These are phyloP conservation scores for Myanophis thanlyinensis DNA, from an alignment of 2,113 vertebrate species.

Conservation along the genomic window DNA sequence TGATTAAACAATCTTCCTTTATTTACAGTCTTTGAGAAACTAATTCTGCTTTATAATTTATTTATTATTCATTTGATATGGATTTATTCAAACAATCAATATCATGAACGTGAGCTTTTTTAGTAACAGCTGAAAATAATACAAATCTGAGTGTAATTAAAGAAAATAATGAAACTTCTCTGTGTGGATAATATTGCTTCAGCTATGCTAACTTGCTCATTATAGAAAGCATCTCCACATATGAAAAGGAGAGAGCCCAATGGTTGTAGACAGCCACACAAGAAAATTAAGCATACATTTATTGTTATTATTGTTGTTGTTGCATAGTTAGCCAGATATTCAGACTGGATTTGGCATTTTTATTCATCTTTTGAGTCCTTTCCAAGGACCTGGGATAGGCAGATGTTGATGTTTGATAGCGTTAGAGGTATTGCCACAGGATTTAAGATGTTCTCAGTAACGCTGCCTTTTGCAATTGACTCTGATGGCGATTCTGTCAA, in stretches of 20 bases:
- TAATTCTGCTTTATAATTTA: conserved; percentile 42
- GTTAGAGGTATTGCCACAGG: neutral
- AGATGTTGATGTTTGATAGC: neutral
- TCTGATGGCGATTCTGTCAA: neutral
- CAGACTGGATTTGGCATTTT: neutral
- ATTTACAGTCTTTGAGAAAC: conserved; percentile 35
- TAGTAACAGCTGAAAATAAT: neutral
- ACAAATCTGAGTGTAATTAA: neutral
- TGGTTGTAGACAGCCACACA: neutral
- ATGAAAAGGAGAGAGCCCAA: neutral
- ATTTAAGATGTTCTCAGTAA: neutral
- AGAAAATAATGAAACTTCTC: neutral
- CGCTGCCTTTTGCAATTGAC: neutral
- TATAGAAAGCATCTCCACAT: neutral
- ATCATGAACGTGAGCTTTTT: conserved; percentile 13
- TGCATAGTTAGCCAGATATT: neutral
- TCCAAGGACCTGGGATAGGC: neutral
- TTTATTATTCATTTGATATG: conserved; percentile 40
- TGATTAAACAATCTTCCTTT: conserved; percentile 31
- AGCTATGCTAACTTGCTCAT: neutral
- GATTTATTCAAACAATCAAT: conserved; percentile 46
- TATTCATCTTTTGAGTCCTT: neutral
- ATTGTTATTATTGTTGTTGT: neutral
- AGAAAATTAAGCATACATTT: neutral
- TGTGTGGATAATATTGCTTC: rapidly evolving